Percentiles rank a stretch among this genome's conserved stretches.
These are phyloP conservation scores for Hyles euphorbiae DNA, from an alignment of 1,140 invertebrate genomes.

Conservation along the genomic window DNA sequence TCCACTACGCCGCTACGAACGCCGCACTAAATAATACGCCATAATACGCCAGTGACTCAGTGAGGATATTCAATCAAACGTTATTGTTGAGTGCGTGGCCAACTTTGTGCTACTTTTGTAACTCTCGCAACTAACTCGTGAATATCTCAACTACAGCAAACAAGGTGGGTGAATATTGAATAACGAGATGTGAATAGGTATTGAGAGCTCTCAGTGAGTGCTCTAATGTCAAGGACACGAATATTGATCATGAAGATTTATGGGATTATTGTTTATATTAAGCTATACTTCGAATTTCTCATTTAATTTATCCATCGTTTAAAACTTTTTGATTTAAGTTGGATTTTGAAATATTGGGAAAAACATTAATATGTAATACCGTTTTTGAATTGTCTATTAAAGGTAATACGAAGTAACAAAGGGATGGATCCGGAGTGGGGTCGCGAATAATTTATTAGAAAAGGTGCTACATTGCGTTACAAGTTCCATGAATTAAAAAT, in stretches of 20 bases:
- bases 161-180: constrained; percentile 58
- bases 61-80: constrained; percentile 27
- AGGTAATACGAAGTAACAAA: constrained; percentile 40
- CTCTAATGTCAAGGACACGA: constrained; percentile 67
- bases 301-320: neutral
- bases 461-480: constrained; percentile 45
- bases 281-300: neutral
- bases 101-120: constrained; percentile 35
- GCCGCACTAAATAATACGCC: constrained; percentile 8
- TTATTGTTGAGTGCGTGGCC: constrained; percentile 33
- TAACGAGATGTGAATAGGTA: constrained; percentile 37
- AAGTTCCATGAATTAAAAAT: constrained; percentile 46
- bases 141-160: constrained; percentile 12
- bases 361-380: constrained; percentile 4
- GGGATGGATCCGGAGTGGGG: constrained; percentile 37
- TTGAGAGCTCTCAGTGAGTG: constrained; percentile 34
- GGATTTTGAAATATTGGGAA: neutral
- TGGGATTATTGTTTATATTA: neutral
- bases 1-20: constrained; percentile 28
- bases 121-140: constrained; percentile 13
- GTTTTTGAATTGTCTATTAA: constrained; percentile 24
- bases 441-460: constrained; percentile 58
- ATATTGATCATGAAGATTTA: constrained; percentile 56
- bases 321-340: neutral
- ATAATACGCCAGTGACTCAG: constrained; percentile 37